Evolutionary conservation across 1,140 invertebrate genomes (phyloP).

Genomic region (Probaryconus sp.): DNA sequence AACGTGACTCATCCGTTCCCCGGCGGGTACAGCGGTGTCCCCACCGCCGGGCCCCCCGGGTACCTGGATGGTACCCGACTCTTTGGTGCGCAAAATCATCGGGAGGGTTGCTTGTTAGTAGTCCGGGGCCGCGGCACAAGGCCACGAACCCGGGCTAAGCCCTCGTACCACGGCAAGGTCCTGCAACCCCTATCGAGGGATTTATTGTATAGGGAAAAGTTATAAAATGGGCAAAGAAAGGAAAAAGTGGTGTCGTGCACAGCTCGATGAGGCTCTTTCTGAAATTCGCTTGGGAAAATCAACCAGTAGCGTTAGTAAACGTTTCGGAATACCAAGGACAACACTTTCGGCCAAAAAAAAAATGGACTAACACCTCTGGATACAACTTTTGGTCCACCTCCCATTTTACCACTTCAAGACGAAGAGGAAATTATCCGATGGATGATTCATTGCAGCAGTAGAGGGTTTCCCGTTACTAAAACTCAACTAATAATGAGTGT

Average conservation of each 20-base stretch:
- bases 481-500: constrained; percentile 64
- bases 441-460: constrained; percentile 47
- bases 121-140: too few relatives aligned
- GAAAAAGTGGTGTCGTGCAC: neutral
- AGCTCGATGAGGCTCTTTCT: constrained; percentile 7
- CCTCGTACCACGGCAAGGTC: too few relatives aligned
- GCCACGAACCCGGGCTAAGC: too few relatives aligned
- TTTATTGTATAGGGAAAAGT: too few relatives aligned
- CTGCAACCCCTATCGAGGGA: too few relatives aligned
- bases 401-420: neutral
- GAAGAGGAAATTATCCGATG: neutral
- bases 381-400: neutral
- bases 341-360: neutral
- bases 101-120: too few relatives aligned
- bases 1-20: too few relatives aligned
- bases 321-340: neutral
- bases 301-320: neutral
- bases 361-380: neutral
- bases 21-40: too few relatives aligned
- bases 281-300: constrained; percentile 14
- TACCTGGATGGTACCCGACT: too few relatives aligned
- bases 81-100: too few relatives aligned
- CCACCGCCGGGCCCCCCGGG: too few relatives aligned
- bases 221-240: neutral
- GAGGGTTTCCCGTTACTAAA: constrained; percentile 66